Base-by-base conservation (phyloP, 37 sponge, comb jelly and placozoan genomes). In the Beroe forskalii region DNA sequence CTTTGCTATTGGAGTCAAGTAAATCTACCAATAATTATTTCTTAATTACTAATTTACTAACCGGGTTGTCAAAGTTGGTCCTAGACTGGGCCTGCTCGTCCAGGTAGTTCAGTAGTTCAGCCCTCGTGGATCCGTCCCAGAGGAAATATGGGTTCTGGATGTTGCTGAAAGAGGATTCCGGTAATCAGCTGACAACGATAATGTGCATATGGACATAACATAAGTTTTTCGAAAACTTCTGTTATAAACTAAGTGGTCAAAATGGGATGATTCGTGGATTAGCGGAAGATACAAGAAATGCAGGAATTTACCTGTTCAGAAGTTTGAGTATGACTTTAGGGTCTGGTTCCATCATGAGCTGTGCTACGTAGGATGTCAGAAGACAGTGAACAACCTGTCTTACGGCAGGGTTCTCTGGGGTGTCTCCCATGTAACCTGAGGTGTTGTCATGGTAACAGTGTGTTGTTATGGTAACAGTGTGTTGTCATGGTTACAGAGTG, bases 91-190 rank as follows among this genome's bases (percentile, higher is more conserved):
- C 38, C 27, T 98, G 96, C 40, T 93, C 91, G 89, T 95, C 96
- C 40, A 98, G 92, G 92, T 95, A 98, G 41, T 96, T 91, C 48
- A 44, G 93, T 8, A 98, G 95, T 75, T 98, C 97, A 28, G 95
- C 95, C 22, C 99, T 33, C 0, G 99, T 98, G 67, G 97, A 60
- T 90, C 95, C 96, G 90, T 98, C 99, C 99, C 99, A 98, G n/a
- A 98, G 91, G 4, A 98, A 93, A 90, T 98, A 98, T 0, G 99
- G 99, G 69, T 93, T 96, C 93, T 96, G 97, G 0, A 95, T 93
- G 93, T 98, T 98, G 72, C 96, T 93, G 94, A 72, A 36, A 36
- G 6, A 48, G 32, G 90, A n/a, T n/a, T n/a, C n/a, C n/a, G n/a
- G n/a, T n/a, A n/a, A n/a, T n/a, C n/a, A n/a, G n/a, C n/a, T n/a